Evolutionary conservation across 37 sponge, comb jelly and placozoan genomes (phyloP).

Genomic region (Ianthella basta): DNA sequence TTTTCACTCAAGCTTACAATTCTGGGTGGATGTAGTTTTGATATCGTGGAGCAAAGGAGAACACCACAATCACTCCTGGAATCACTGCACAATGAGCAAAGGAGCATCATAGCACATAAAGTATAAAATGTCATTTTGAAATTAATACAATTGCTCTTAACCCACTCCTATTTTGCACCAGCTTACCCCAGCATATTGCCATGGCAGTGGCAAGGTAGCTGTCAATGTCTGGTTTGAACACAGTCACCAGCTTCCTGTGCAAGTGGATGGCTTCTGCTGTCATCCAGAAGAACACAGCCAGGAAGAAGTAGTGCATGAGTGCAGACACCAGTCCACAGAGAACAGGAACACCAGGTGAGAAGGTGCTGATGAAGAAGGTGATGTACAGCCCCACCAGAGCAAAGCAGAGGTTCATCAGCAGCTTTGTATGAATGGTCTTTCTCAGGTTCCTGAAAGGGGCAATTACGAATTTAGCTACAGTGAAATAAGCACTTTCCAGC

Average conservation of each 20-base stretch:
- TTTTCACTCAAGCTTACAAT: too few relatives aligned
- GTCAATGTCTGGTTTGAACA: constrained; percentile 20
- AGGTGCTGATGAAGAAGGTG: constrained; percentile 34
- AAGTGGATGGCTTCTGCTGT: constrained; percentile 41
- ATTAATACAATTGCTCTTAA: too few relatives aligned
- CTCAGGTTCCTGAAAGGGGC: constrained; percentile 20
- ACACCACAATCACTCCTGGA: constrained; percentile 33
- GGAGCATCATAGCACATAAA: too few relatives aligned
- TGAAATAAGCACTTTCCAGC: too few relatives aligned
- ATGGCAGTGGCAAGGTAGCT: constrained; percentile 26
- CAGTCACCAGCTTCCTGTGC: constrained; percentile 38
- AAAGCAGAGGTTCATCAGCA: constrained; percentile 41
- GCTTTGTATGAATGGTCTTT: neutral
- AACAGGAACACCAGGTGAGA: constrained; percentile 4
- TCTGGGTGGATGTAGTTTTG: constrained; percentile 16
- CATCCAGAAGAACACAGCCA: constrained; percentile 36
- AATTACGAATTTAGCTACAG: too few relatives aligned
- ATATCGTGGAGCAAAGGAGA: constrained; percentile 38
- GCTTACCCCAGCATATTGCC: constrained; percentile 38
- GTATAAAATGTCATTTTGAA: too few relatives aligned
- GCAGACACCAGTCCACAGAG: constrained; percentile 29
- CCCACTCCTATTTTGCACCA: neutral
- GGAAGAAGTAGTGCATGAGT: constrained; percentile 59
- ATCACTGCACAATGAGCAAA: constrained; percentile 22
- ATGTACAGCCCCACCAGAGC: constrained; percentile 52